Evolutionary conservation across 2,888 invertebrate species (phyloP), one percentile per base, ranked within the genome.

Genomic region (Philereme transversata): DNA sequence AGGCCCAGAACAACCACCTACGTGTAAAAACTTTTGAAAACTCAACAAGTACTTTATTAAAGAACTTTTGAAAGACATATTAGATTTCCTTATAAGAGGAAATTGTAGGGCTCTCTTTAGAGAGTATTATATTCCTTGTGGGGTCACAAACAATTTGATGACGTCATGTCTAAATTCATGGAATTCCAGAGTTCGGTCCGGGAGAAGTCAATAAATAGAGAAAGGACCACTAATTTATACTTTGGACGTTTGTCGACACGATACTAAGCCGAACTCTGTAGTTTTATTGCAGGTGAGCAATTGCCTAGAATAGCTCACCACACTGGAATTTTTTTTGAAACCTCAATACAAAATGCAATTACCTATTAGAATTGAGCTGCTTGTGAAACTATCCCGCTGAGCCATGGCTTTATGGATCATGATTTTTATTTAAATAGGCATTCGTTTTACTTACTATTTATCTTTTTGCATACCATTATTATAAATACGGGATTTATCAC

Each of bases 291-390:
- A n/a, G 43, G 43, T 43, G 22, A 22, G 8, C n/a, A 43, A 43
- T 45, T 45, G 36, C 44, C 9, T 35, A 35, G 8, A 45, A 52
- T 52, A 34, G 22, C 51, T 43, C 8, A 43, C 36, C 5, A 36
- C 36, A 52, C 52, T 36, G 11, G 36, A 52, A 7, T 43, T 40
- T 38, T n/a, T 33, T 41, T 55, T 9, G 10, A 48, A 41, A 48
- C 41, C 41, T 35, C 34, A 41, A 55, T 55, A 8, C 46, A 22
- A 22, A 22, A 22, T 22, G 22, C 22, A 22, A 22, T 22, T 22
- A n/a, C n/a, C n/a, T n/a, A 22, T 45, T 52, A 46, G 6, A n/a
- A n/a, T n/a, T n/a, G n/a, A 33, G 6, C 11, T 53, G 6, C 44
- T 53, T 38, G 11, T 50, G 11, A 45, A 22, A 22, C 22, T 2